Percentiles rank a stretch among this genome's conserved stretches.
Evolutionary conservation across 1,140 invertebrate genomes (phyloP).

Genomic region (Phortica variegata): DNA sequence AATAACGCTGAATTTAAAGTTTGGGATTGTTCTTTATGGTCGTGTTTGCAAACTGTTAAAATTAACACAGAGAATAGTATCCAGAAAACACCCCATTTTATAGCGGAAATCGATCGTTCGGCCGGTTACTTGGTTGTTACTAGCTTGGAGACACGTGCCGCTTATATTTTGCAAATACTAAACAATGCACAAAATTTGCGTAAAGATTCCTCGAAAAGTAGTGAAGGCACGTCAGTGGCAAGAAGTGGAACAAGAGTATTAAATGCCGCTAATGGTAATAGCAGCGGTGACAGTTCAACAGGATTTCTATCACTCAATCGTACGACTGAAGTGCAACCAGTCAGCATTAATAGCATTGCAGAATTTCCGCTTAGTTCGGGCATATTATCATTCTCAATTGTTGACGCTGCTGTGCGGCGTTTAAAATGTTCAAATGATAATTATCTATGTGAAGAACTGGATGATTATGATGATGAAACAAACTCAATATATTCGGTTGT

Average conservation of each 20-base stretch:
- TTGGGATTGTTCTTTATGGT: conserved; percentile 93
- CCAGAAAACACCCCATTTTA: conserved; percentile 58
- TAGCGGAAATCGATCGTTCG: conserved; percentile 78
- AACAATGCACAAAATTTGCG: conserved; percentile 57
- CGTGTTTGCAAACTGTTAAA: conserved; percentile 83
- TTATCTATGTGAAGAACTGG: conserved; percentile 54
- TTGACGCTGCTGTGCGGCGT: conserved; percentile 67
- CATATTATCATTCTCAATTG: conserved; percentile 82
- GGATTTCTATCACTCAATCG: neutral
- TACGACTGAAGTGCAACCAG: neutral
- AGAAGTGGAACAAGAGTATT: too few relatives aligned
- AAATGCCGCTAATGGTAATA: conserved; percentile 7
- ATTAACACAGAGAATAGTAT: too few relatives aligned
- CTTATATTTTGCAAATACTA: conserved; percentile 76
- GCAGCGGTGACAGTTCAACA: conserved; percentile 9
- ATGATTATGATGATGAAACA: conserved; percentile 56
- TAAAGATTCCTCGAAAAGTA: conserved; percentile 1
- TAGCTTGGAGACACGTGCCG: conserved; percentile 73
- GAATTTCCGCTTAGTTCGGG: conserved; percentile 82
- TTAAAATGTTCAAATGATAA: conserved; percentile 58
- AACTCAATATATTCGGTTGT: conserved; percentile 58
- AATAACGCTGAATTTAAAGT: conserved; percentile 89
- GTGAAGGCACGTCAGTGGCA: too few relatives aligned
- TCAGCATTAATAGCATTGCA: conserved; percentile 65
- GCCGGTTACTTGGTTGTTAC: conserved; percentile 82